phyloP scores from a whole-genome alignment of 2,797 vertebrate genomes.

The Semaprochilodus insignis region DNA sequence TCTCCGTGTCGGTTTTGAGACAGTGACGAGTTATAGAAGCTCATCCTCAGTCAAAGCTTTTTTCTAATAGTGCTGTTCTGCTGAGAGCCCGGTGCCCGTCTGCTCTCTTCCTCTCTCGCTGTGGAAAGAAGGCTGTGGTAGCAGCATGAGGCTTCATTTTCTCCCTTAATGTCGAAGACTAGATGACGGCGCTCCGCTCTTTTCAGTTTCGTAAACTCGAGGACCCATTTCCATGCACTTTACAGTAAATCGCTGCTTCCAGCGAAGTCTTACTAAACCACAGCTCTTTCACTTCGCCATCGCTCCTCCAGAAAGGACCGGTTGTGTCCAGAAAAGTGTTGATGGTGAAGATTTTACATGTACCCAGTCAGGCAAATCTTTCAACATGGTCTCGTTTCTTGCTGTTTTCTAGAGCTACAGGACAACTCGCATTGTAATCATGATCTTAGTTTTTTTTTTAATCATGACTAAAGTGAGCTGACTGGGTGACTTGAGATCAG shows the following conservation, averaged over 20 bases:
- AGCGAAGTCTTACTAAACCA: conserved; percentile 5
- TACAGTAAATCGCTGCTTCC: conserved; percentile 18
- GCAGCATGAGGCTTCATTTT: not conserved
- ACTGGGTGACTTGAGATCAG: no score
- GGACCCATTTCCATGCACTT: conserved; percentile 24
- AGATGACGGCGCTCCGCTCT: conserved; percentile 20
- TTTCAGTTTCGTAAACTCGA: conserved; percentile 22
- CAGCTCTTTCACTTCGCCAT: conserved; percentile 20
- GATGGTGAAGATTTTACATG: no score
- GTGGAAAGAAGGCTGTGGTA: conserved; percentile 1
- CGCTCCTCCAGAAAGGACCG: not conserved
- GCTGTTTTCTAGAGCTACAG: not conserved
- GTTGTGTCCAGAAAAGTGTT: no score
- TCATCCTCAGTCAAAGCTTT: conserved; percentile 19
- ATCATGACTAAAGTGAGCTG: no score
- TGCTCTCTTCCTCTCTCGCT: not conserved
- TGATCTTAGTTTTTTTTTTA: no score
- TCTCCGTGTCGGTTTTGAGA: conserved; percentile 19
- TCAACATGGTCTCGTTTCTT: conserved; percentile 4
- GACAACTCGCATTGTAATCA: no score
- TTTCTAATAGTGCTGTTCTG: conserved; percentile 32
- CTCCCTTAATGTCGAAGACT: not conserved
- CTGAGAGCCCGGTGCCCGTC: conserved; percentile 34
- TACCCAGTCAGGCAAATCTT: no score
- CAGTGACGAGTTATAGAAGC: conserved; percentile 29